Evolutionary conservation across 2,888 invertebrate species (phyloP).

Genomic region (Matsumyia berberina): DNA sequence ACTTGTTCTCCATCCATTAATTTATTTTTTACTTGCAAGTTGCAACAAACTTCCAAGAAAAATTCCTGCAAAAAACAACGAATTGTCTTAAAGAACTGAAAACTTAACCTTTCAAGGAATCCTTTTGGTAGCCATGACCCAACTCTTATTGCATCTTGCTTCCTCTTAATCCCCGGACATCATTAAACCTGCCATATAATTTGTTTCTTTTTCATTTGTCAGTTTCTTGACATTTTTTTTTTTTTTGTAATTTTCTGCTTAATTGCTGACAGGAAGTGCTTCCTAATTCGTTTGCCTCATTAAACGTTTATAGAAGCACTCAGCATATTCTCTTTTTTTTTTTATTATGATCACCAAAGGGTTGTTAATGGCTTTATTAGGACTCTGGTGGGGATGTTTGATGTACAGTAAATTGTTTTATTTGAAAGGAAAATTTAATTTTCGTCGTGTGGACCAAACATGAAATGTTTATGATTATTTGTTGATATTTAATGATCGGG

Average conservation of each 20-base stretch:
- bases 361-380: conserved; percentile 35
- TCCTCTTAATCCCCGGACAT: background rate
- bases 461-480: no score
- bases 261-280: conserved; percentile 28
- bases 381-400: background rate
- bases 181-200: conserved; percentile 3
- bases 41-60: no score
- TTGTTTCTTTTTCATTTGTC: background rate
- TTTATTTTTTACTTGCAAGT: no score
- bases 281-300: conserved; percentile 36
- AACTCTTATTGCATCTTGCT: background rate
- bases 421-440: background rate
- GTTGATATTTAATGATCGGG: no score
- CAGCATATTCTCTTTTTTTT: conserved; percentile 22
- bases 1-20: no score
- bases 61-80: no score
- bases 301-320: conserved; percentile 35
- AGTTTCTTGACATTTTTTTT: background rate
- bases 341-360: conserved; percentile 13
- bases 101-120: no score
- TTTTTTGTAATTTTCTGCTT: conserved; percentile 16
- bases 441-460: background rate
- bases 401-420: no score
- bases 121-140: background rate
- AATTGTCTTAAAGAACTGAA: no score